A percentile compares a stretch with the other conserved stretches of the same genome.
Evolutionary conservation across 2,888 invertebrate species (phyloP).

Genomic region (Ceramica pisi): DNA sequence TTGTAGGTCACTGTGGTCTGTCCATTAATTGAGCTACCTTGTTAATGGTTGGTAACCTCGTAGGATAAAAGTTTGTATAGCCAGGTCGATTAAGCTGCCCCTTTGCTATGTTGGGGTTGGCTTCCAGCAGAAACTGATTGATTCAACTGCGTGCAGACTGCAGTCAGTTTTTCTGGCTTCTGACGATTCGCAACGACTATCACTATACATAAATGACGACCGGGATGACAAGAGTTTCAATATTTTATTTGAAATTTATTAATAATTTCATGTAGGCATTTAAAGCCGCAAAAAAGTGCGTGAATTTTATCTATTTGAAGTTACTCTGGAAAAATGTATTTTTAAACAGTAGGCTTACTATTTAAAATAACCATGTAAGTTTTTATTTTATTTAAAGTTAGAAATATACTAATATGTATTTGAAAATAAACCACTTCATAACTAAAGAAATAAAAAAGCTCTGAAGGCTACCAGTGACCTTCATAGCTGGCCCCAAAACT

Average conservation of each 20-base stretch:
- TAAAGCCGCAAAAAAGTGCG: background rate
- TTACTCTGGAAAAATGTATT: background rate
- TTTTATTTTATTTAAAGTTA: background rate
- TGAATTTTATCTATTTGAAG: constrained; percentile 2
- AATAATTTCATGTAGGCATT: background rate
- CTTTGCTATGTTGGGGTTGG: too few relatives aligned
- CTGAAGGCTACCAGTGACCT: background rate
- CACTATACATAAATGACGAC: too few relatives aligned
- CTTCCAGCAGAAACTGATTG: too few relatives aligned
- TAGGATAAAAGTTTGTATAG: background rate
- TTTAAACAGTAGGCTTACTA: background rate
- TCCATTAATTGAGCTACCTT: background rate
- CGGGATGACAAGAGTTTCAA: too few relatives aligned
- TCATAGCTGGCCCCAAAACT: background rate
- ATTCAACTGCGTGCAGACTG: too few relatives aligned
- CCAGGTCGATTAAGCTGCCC: too few relatives aligned
- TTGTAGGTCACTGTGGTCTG: constrained; percentile 1
- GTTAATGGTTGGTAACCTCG: background rate
- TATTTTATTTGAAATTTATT: too few relatives aligned
- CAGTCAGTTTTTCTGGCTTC: too few relatives aligned
- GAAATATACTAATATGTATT: background rate
- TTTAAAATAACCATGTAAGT: background rate
- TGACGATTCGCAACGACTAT: too few relatives aligned
- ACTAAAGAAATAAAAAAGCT: background rate
- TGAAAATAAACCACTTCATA: background rate